phyloP scores from a whole-genome alignment of 2,888 invertebrate genomes.

The Pedicia rivosa region DNA sequence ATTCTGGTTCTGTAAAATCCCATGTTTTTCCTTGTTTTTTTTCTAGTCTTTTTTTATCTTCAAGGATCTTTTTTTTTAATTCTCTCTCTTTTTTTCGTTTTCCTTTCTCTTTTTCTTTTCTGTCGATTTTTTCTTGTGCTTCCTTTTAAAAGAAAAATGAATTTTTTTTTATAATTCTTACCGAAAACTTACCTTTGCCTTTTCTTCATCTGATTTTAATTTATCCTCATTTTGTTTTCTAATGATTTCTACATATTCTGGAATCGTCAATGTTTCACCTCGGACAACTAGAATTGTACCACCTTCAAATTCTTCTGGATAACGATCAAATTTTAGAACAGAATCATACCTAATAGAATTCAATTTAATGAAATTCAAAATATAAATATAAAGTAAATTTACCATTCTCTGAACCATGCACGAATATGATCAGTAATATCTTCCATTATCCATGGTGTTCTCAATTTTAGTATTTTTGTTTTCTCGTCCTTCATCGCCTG shows the following conservation, averaged over 20 bases:
- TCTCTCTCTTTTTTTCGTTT: conserved; percentile 17
- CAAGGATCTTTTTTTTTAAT: conserved; percentile 11
- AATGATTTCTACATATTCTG: conserved; percentile 24
- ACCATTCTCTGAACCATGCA: conserved; percentile 54
- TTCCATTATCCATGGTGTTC: conserved; percentile 44
- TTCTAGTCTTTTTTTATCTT: conserved; percentile 13
- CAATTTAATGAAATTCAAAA: background rate
- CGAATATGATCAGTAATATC: conserved; percentile 58
- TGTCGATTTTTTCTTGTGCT: conserved; percentile 19
- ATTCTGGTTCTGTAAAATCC: conserved; percentile 7
- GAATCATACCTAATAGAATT: conserved; percentile 17
- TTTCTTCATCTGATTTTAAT: conserved; percentile 11
- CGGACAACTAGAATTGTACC: conserved; percentile 34
- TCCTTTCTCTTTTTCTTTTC: conserved; percentile 20
- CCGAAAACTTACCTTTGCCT: too few relatives aligned
- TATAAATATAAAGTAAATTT: conserved; percentile 17
- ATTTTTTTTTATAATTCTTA: too few relatives aligned
- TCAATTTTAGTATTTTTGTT: conserved; percentile 30
- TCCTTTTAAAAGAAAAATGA: too few relatives aligned
- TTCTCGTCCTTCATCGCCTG: conserved; percentile 31
- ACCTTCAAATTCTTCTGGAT: conserved; percentile 32
- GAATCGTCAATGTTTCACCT: conserved; percentile 28
- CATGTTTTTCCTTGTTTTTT: conserved; percentile 17
- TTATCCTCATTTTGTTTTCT: conserved; percentile 16
- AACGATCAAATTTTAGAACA: conserved; percentile 33